Evolutionary conservation across 35 echinoderm and acorn worm species (phyloP).

Genomic region (Hemicentrotus pulcherrimus): DNA sequence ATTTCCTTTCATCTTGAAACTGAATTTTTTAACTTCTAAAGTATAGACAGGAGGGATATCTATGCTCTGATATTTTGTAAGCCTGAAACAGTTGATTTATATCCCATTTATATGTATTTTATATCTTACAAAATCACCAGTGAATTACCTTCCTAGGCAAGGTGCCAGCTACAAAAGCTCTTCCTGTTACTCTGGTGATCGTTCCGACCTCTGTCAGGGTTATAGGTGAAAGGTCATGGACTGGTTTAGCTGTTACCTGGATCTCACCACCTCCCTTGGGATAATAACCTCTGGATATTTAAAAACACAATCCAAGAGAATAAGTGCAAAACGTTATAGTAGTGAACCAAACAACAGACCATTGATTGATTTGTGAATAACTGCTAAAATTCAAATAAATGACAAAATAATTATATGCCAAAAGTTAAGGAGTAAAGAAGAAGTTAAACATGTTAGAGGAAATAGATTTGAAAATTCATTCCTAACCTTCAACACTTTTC

Average conservation of each 20-base stretch:
- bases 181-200: constrained; percentile 67
- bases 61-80: not conserved
- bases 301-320: not conserved
- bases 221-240: constrained; percentile 66
- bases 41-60: not conserved
- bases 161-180: constrained; percentile 85
- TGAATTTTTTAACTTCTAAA: not conserved
- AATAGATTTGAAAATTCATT: not conserved
- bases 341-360: no score
- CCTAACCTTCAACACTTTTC: not conserved
- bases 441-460: no score
- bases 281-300: constrained; percentile 75
- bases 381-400: no score
- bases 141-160: constrained; percentile 80
- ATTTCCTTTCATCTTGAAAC: not conserved
- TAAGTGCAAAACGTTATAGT: no score
- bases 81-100: not conserved
- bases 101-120: not conserved
- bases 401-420: no score
- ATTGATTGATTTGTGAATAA: no score
- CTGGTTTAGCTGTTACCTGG: constrained; percentile 55
- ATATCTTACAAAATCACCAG: not conserved
- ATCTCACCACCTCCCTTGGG: constrained; percentile 93
- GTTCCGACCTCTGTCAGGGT: constrained; percentile 66
- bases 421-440: no score